Evolutionary conservation across 1,140 invertebrate genomes (phyloP).

Genomic region (Diachasma alloeum): DNA sequence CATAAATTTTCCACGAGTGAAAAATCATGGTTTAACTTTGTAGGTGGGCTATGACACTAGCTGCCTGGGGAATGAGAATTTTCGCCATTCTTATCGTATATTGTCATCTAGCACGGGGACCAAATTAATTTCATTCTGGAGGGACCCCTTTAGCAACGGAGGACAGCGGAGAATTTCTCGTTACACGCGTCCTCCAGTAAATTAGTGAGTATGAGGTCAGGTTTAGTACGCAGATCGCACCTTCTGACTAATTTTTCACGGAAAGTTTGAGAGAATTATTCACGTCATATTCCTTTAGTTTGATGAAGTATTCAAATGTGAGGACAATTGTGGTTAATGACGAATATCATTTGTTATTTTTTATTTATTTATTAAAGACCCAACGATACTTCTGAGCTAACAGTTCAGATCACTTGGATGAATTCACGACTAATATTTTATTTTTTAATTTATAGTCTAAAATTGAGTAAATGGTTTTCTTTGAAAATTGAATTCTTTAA

Average conservation of each 20-base stretch:
- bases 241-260: not conserved
- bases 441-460: too few species aligned
- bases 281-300: not conserved
- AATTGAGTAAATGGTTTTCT: too few species aligned
- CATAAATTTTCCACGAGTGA: slow-evolving; percentile 34
- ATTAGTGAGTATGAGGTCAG: not conserved
- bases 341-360: too few species aligned
- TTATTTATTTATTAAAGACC: too few species aligned
- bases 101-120: slow-evolving; percentile 11
- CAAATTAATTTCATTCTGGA: slow-evolving; percentile 21
- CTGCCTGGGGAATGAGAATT: not conserved
- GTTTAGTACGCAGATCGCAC: not conserved
- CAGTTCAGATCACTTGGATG: too few species aligned
- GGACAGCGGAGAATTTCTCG: not conserved
- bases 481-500: too few species aligned
- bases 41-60: not conserved
- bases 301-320: not conserved
- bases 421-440: too few species aligned
- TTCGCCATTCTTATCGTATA: slow-evolving; percentile 24
- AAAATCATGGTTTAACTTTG: slow-evolving; percentile 33
- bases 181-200: not conserved
- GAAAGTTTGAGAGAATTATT: not conserved
- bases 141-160: not conserved
- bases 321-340: too few species aligned
- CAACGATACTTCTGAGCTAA: too few species aligned